Base-by-base conservation (phyloP, 2,888 invertebrate species). In the Synergus gifuensis region DNA sequence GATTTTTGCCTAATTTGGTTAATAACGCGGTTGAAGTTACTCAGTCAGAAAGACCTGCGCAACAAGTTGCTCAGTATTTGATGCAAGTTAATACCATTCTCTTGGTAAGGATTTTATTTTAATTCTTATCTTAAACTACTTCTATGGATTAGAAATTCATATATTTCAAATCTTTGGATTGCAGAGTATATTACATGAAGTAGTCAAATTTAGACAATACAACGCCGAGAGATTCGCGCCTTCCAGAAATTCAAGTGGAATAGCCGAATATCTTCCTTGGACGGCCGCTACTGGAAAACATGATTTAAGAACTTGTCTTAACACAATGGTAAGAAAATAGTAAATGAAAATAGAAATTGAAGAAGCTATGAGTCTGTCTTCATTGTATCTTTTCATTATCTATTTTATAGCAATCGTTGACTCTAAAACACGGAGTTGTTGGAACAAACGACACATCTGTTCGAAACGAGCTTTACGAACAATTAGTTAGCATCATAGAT, bases 201-300 rank as follows among this genome's bases (percentile, higher is more conserved):
- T 96, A 64, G 93, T 95, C 9, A 94, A 93, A 86, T 94, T 94
- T 86, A 94, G 96, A 40, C 94, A 95, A 86, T 94, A 93, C 85
- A 94, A 95, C 89, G 91, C 92, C 0, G 93, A 93, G 28, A 92
- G 92, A 78, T 95, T 94, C 84, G 89, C 91, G 1, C 92, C 94
- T 7, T 91, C 93, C 5, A 88, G 87, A 79, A 87, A 86, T 83
- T 88, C 87, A 0, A 88, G 82, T 66, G 86, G 86, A 49, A 86
- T 89, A 49, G 90, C 93, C 9, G 96, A 96, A 88, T 96, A 95
- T 89, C 91, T 96, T 18, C 96, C 97, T 0, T 97, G 97, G 97
- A 96, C 96, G 0, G 94, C 95, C 1, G 94, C 95, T 76, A 90
- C 93, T 14, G 96, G 96, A 8, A 92, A 93, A 76, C 90, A 92